These are phyloP conservation scores for Lycocorax pyrrhopterus DNA, from an alignment of 2,113 vertebrate genomes.

Conservation along the genomic window DNA sequence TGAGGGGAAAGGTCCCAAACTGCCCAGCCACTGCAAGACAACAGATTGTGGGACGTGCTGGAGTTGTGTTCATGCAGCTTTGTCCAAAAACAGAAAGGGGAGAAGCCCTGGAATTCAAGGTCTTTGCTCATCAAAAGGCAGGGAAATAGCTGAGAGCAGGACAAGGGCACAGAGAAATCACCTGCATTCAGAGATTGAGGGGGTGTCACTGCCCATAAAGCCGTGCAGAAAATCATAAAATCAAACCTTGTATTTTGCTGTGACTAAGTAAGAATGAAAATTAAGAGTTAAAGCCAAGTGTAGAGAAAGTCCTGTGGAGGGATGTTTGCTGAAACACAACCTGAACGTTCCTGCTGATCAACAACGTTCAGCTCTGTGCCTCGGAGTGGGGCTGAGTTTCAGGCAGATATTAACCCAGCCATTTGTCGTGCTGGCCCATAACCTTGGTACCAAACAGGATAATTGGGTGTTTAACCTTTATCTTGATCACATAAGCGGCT, in stretches of 20 bases:
- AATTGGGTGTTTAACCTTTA: constrained; percentile 44
- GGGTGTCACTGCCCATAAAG: neutral
- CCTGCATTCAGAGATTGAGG: neutral
- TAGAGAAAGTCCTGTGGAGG: neutral
- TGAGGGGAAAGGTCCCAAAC: neutral
- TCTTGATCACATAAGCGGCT: neutral
- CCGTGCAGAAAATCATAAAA: neutral
- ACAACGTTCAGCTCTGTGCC: neutral
- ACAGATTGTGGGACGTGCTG: fast-evolving
- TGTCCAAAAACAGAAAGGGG: neutral
- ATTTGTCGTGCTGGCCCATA: neutral
- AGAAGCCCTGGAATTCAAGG: neutral
- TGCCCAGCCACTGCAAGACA: neutral
- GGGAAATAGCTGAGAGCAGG: neutral
- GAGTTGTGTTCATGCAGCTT: neutral
- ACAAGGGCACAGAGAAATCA: neutral
- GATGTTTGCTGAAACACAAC: neutral
- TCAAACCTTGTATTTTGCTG: neutral
- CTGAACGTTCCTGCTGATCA: neutral
- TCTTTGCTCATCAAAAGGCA: neutral
- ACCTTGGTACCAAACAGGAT: neutral
- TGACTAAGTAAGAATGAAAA: neutral
- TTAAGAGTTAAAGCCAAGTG: neutral
- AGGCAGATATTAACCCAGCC: neutral
- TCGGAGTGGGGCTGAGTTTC: neutral